Evolutionary conservation across 1,140 invertebrate species (phyloP).

Genomic region (Pseudomyrmex pallidus): DNA sequence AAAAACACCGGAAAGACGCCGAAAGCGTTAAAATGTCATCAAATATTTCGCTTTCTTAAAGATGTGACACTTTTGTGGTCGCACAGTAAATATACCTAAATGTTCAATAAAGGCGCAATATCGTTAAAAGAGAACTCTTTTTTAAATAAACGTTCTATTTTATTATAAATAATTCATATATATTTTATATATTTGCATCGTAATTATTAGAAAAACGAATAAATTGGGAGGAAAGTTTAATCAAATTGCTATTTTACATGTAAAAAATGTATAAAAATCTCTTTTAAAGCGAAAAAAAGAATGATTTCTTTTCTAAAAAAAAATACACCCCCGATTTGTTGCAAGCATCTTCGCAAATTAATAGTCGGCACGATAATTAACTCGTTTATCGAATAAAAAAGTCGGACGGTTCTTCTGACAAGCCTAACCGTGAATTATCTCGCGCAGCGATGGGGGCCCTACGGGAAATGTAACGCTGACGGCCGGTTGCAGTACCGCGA

Average conservation of each 20-base stretch:
- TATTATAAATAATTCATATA: neutral
- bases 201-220: neutral
- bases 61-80: neutral
- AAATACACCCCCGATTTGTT: slow-evolving; percentile 12
- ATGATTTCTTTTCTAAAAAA: slow-evolving; percentile 10
- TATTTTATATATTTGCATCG: neutral
- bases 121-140: neutral
- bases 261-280: neutral
- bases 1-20: neutral
- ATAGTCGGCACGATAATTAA: slow-evolving; percentile 26
- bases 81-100: neutral
- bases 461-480: slow-evolving; percentile 33
- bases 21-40: neutral
- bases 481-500: slow-evolving; percentile 13
- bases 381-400: slow-evolving; percentile 47
- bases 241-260: neutral
- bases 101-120: neutral
- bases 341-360: slow-evolving; percentile 21
- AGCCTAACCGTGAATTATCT: slow-evolving; percentile 43
- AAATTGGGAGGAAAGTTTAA: neutral
- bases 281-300: neutral
- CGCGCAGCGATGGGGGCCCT: slow-evolving; percentile 36
- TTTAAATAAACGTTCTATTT: neutral
- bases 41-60: neutral
- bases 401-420: slow-evolving; percentile 47